Base-by-base conservation (phyloP, 2,888 invertebrate species). In the Drosophila pullipes region DNA sequence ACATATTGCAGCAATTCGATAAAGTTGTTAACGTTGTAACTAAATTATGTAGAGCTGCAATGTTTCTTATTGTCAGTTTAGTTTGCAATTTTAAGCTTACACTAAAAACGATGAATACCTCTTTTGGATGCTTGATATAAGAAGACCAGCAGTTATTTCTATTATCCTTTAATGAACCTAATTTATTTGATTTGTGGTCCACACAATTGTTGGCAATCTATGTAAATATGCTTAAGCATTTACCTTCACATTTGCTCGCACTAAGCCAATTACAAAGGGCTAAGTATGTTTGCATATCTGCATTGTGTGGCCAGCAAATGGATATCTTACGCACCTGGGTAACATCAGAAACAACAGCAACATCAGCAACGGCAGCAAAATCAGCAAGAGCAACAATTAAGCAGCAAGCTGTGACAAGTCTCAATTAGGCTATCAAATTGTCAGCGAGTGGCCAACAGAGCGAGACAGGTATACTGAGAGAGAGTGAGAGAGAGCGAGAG, bases 361-460 rank as follows among this genome's bases (percentile, higher is more conserved):
- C 62, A 65, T 25, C 69, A 61, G 54, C 65, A 25, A 57, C 68
- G 11, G 6, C 68, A 53, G 16, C 33, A 47, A 28, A 58, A 65
- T 22, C 68, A 61, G 54, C 65, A 25, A 57, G 63, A 59, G 25
- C 37, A 74, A 79, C 69, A 85, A 76, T 74, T 58, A 66, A 62
- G 69, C 83, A 73, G 65, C 84, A 75, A 88, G 66, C 82, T 79
- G 87, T 90, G 90, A 89, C 91, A 89, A 78, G 85, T 91, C 90
- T 89, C 87, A 87, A 91, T 91, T 87, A 91, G 89, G 81, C 88
- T 89, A 87, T 87, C 90, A 76, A 74, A 82, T 87, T 82, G 76
- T 81, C 54, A 65, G 55, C 59, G 55, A 69, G 58, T 37, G 25
- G 59, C 37, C 53, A 69, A 44, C 50, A 54, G 66, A 69, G 73